A percentile compares a stretch with the other conserved stretches of the same genome.
Evolutionary conservation across 2,113 vertebrate species (phyloP).

Genomic region (Elephantulus edwardii): DNA sequence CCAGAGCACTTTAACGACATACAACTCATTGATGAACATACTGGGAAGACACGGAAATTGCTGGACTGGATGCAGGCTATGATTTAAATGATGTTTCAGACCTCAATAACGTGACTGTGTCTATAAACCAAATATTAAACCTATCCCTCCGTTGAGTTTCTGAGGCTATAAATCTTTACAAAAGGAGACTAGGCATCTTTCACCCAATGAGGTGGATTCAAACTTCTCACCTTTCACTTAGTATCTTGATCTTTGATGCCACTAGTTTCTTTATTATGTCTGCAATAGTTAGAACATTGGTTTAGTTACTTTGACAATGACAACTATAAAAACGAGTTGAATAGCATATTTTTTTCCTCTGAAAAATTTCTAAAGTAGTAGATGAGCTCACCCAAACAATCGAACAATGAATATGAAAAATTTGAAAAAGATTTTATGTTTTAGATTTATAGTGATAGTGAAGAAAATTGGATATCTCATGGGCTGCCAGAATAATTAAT

Average conservation of each 20-base stretch:
- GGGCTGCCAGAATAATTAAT: not conserved
- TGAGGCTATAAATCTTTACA: too few species aligned
- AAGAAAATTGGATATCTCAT: not conserved
- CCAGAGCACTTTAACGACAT: not conserved
- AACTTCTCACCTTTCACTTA: too few species aligned
- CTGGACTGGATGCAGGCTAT: not conserved
- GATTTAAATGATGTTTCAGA: not conserved
- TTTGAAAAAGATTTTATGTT: not conserved
- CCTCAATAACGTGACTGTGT: too few species aligned
- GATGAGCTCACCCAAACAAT: not conserved
- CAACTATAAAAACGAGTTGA: not conserved
- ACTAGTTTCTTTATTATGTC: not conserved
- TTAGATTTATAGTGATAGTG: not conserved
- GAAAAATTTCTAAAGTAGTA: not conserved
- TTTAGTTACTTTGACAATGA: not conserved
- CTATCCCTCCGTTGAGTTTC: too few species aligned
- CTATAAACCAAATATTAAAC: too few species aligned
- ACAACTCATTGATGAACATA: not conserved
- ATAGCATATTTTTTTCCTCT: not conserved
- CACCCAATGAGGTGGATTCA: too few species aligned
- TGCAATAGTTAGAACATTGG: not conserved
- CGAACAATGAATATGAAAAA: not conserved
- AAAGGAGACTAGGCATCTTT: too few species aligned
- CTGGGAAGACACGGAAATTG: not conserved
- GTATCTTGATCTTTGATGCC: too few species aligned